phyloP scores from a whole-genome alignment of 2,888 invertebrate genomes.

The Balanococcus diminutus region DNA sequence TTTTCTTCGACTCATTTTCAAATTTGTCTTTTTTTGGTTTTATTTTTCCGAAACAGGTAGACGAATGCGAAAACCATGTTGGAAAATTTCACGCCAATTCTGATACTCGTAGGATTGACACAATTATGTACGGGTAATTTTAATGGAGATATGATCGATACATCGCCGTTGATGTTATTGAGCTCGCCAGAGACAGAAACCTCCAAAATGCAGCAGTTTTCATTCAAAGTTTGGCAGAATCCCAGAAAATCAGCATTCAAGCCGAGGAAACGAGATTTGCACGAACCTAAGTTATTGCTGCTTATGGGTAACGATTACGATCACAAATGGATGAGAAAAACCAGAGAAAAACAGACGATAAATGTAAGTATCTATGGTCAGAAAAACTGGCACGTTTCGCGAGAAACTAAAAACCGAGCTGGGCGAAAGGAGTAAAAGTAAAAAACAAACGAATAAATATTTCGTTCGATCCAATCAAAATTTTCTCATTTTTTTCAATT shows the following conservation, averaged over 20 bases:
- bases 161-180: conserved; percentile 36
- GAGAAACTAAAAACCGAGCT: too few species aligned
- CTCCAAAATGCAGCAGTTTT: conserved; percentile 53
- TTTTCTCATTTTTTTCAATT: too few species aligned
- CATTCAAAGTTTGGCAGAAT: conserved; percentile 60
- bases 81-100: background rate
- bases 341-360: conserved; percentile 40
- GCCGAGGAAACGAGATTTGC: conserved; percentile 62
- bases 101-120: conserved; percentile 16
- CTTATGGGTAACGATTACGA: conserved; percentile 63
- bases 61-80: conserved; percentile 18
- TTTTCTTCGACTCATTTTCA: background rate
- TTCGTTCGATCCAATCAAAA: too few species aligned
- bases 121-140: conserved; percentile 3
- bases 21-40: background rate
- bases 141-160: conserved; percentile 14
- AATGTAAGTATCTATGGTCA: conserved; percentile 43
- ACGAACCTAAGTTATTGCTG: conserved; percentile 61
- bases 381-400: too few species aligned
- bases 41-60: background rate
- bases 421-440: too few species aligned
- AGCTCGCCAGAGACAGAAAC: conserved; percentile 25
- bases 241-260: conserved; percentile 60
- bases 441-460: too few species aligned
- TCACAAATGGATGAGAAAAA: conserved; percentile 63